Evolutionary conservation across 35 echinoderm and acorn worm genomes (phyloP), one percentile per base, ranked within the genome.

Genomic region (Lytechinus pictus): DNA sequence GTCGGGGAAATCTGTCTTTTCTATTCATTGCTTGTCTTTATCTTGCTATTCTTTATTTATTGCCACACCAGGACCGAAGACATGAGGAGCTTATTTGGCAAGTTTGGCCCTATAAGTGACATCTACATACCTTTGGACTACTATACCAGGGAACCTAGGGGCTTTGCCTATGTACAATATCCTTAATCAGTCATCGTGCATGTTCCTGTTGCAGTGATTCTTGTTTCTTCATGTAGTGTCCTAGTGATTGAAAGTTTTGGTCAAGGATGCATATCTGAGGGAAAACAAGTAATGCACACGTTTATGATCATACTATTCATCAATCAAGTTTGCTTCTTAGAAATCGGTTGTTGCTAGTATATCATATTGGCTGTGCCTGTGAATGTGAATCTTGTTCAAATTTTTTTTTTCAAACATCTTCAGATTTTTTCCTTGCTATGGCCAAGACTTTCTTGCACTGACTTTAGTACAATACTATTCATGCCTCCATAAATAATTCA

Each of bases 111-210:
- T 54, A 96, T 98, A 60, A 95, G 86, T 57, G 97, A 98, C 94
- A 96, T 98, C 86, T 98, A 98, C 94, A 96, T 98, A 13, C 97
- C 97, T 53, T 54, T 97, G 96, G 97, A 98, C 90, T 96, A 98
- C 95, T 93, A 97, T 94, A 98, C 97, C 27, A 86, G 94, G 72
- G 12, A 95, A 92, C 94, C 97, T 21, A 86, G 97, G 88, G 97
- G 97, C 54, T 98, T 98, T 95, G 96, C 97, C 52, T 98, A 98
- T 94, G 87, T 98, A 28, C 97, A 98, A 98, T 98, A 98, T 98
- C 97, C 97, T 98, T 98, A 21, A 44, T 86, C 66, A 79, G 66
- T 24, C 0, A 16, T 24, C 66, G 19, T 79, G 66, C 66, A 79
- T 79, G 66, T 24, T 79, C 66, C n/a, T 79, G 4, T 24, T 5